Evolutionary conservation across 2,797 vertebrate genomes (phyloP).

Genomic region (Notoglanidium macrostoma): DNA sequence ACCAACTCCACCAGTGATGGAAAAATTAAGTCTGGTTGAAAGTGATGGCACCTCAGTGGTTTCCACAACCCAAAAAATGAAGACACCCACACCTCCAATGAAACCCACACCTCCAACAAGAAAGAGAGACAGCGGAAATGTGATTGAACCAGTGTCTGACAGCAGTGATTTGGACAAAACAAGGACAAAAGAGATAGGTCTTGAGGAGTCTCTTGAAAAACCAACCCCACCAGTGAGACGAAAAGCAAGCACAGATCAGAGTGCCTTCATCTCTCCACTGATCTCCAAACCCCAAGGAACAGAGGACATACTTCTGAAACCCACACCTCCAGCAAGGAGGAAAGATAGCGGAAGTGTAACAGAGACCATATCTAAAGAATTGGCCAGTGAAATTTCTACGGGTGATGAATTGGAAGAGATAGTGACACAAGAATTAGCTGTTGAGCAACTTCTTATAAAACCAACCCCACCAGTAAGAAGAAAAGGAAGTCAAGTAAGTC

Average conservation of each 20-base stretch:
- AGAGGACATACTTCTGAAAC: neutral
- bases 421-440: neutral
- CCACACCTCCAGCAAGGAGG: constrained; percentile 15
- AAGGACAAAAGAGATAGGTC: neutral
- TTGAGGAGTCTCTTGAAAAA: constrained; percentile 15
- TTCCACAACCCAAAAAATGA: constrained; percentile 22
- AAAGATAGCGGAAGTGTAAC: neutral
- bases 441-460: constrained; percentile 16
- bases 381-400: neutral
- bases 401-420: neutral
- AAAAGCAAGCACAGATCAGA: constrained; percentile 26
- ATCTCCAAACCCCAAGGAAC: constrained; percentile 19
- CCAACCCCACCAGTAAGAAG: constrained; percentile 46
- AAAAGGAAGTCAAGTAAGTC: constrained; percentile 27
- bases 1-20: constrained; percentile 40
- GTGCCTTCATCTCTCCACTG: neutral
- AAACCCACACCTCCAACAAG: constrained; percentile 43
- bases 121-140: constrained; percentile 26
- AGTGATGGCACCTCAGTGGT: constrained; percentile 6
- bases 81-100: constrained; percentile 41
- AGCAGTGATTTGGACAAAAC: constrained; percentile 27
- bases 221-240: constrained; percentile 32
- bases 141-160: neutral
- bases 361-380: neutral
- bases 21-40: constrained; percentile 21